Percentiles rank a stretch among this genome's conserved stretches.
Conservation (phyloP, 37 sponge, comb jelly and placozoan genomes). For the Eunapius fragilis region DNA sequence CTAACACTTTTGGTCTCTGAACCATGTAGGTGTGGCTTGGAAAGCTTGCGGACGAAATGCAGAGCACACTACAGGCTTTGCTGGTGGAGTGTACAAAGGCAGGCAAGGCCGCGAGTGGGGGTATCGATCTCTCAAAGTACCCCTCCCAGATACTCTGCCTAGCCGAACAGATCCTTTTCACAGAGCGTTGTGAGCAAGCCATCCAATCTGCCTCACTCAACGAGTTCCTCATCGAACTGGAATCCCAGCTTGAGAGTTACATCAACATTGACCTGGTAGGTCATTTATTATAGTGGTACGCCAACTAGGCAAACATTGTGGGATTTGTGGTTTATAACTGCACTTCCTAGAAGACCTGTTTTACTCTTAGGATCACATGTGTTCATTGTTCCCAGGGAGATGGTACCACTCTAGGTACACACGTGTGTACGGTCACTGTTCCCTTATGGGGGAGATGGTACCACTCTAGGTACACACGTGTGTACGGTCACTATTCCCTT, state of each 20-base stretch:
- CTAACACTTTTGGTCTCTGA: background rate
- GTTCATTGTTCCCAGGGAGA: background rate
- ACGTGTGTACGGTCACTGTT: background rate
- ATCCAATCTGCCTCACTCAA: conserved; percentile 59
- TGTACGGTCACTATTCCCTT: no score
- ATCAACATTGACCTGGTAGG: conserved; percentile 64
- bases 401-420: background rate
- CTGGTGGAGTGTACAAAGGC: conserved; percentile 71
- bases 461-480: no score
- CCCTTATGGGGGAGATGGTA: no score
- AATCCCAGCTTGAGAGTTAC: conserved; percentile 86
- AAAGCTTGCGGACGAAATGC: conserved; percentile 88
- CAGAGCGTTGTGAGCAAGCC: conserved; percentile 94
- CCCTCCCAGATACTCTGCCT: conserved; percentile 94
- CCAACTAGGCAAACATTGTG: no score
- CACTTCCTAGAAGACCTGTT: background rate
- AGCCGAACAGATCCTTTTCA: conserved; percentile 91
- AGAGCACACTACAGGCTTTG: conserved; percentile 78
- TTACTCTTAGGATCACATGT: background rate
- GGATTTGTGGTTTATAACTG: no score
- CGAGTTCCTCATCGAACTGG: conserved; percentile 89
- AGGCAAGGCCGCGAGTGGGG: conserved; percentile 26
- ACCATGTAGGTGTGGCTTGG: conserved; percentile 73
- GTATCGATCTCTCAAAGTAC: conserved; percentile 72
- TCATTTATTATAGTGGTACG: no score